Conservation (phyloP, 2,113 vertebrate genomes). For the Dicaeum eximium region DNA sequence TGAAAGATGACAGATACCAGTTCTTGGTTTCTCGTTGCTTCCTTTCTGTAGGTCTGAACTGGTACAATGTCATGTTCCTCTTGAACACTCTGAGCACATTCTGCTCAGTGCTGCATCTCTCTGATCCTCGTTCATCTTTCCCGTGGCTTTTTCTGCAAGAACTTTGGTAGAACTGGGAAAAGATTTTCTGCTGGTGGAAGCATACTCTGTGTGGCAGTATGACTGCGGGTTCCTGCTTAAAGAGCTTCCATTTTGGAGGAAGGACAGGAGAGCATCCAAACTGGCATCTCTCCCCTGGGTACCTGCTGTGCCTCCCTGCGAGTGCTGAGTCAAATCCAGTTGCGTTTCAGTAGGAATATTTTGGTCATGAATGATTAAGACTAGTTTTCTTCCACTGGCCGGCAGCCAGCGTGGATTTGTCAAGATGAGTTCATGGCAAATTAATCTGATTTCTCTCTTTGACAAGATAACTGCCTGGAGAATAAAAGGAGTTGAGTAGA, state of each 20-base stretch:
- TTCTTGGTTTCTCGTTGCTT: not conserved
- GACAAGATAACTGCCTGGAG: slow-evolving; percentile 15
- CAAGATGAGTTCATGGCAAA: slow-evolving; percentile 7
- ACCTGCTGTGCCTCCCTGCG: not conserved
- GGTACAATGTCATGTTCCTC: not conserved
- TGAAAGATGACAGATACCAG: not conserved
- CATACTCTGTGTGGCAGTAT: fast-evolving
- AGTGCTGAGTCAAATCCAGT: not conserved
- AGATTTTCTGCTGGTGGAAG: not conserved
- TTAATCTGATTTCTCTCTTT: slow-evolving; percentile 30
- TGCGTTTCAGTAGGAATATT: not conserved
- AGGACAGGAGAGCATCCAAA: not conserved
- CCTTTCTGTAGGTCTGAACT: not conserved
- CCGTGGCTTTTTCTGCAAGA: not conserved
- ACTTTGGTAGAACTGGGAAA: not conserved
- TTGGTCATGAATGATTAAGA: slow-evolving; percentile 15
- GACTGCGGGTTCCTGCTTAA: not conserved
- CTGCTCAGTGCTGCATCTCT: too few relatives aligned
- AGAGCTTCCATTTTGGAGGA: not conserved
- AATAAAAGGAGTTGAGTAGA: not conserved
- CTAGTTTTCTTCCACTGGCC: slow-evolving; percentile 1
- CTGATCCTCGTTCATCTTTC: not conserved
- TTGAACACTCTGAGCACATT: not conserved
- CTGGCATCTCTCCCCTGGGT: not conserved
- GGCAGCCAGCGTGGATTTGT: slow-evolving; percentile 5